Percentiles rank a stretch among this genome's conserved stretches.
phyloP scores from a whole-genome alignment of 53 echinoderm and acorn worm species.

The Holothuria leucospilota region DNA sequence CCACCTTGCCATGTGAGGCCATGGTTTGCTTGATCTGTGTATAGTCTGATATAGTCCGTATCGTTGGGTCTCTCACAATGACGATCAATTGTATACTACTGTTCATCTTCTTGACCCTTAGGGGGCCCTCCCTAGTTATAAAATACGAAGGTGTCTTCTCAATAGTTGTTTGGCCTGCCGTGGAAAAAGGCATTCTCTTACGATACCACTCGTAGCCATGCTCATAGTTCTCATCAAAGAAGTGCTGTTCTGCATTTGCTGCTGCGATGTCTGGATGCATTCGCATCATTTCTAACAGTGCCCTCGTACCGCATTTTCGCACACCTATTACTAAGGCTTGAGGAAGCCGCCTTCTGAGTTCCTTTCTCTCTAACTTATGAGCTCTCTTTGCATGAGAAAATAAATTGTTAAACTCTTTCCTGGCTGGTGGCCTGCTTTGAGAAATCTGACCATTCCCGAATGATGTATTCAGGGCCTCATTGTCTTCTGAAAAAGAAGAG shows the following conservation, averaged over 20 bases:
- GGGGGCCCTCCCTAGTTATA: constrained; percentile 76
- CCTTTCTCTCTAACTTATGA: constrained; percentile 37
- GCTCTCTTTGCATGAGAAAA: constrained; percentile 35
- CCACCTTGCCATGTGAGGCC: constrained; percentile 27
- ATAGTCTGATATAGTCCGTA: constrained; percentile 87
- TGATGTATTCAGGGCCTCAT: constrained; percentile 8
- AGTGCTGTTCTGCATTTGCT: constrained; percentile 83
- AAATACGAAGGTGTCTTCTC: constrained; percentile 94
- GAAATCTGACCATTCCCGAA: constrained; percentile 17
- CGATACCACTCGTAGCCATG: constrained; percentile 85
- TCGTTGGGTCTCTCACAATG: constrained; percentile 88
- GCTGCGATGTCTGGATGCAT: constrained; percentile 87
- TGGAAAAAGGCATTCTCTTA: constrained; percentile 83
- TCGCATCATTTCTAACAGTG: constrained; percentile 86
- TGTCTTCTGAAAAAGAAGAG: background rate
- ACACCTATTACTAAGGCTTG: constrained; percentile 92
- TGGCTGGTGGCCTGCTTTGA: constrained; percentile 5
- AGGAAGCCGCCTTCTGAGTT: constrained; percentile 68
- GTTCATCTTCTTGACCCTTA: constrained; percentile 73
- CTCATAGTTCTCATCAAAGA: constrained; percentile 86
- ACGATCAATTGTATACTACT: constrained; percentile 72
- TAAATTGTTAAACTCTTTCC: constrained; percentile 19
- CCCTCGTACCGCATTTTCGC: constrained; percentile 94
- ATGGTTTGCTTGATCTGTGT: constrained; percentile 73
- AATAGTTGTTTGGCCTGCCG: constrained; percentile 82